Conservation (phyloP, 2,797 vertebrate species). For the Adelosebastes latens region DNA sequence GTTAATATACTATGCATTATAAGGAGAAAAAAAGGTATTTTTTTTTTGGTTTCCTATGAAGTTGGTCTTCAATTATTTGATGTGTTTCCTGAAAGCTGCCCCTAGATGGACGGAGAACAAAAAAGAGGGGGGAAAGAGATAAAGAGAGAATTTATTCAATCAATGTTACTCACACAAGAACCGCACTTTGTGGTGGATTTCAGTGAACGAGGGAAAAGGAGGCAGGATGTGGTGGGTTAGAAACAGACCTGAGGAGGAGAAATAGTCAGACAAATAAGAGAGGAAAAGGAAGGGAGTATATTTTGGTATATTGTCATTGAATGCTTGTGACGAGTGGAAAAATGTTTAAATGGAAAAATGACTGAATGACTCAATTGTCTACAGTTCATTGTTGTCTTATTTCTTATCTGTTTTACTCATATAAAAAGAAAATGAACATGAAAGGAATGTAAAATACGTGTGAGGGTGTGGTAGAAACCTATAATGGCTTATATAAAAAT, state of each 20-base stretch:
- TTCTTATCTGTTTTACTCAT: neutral
- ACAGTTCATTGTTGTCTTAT: neutral
- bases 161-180: constrained; percentile 35
- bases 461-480: neutral
- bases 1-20: constrained; percentile 11
- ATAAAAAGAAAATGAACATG: neutral
- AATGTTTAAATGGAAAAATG: neutral
- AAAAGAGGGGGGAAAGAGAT: neutral
- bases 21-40: neutral
- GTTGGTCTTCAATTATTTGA: constrained; percentile 53
- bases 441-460: neutral
- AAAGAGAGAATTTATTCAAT: constrained; percentile 53
- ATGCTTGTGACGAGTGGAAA: neutral
- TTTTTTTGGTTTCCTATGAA: neutral
- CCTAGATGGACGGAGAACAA: constrained; percentile 7
- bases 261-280: neutral
- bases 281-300: neutral
- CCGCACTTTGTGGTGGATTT: constrained; percentile 60
- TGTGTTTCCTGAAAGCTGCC: constrained; percentile 50
- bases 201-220: constrained; percentile 28
- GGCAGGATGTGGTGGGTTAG: constrained; percentile 54
- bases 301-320: neutral
- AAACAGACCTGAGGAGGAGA: constrained; percentile 26
- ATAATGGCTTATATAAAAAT: neutral
- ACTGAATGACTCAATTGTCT: neutral